Base-by-base conservation (phyloP, 1,140 invertebrate species). In the Zaprionus vittiger region DNA sequence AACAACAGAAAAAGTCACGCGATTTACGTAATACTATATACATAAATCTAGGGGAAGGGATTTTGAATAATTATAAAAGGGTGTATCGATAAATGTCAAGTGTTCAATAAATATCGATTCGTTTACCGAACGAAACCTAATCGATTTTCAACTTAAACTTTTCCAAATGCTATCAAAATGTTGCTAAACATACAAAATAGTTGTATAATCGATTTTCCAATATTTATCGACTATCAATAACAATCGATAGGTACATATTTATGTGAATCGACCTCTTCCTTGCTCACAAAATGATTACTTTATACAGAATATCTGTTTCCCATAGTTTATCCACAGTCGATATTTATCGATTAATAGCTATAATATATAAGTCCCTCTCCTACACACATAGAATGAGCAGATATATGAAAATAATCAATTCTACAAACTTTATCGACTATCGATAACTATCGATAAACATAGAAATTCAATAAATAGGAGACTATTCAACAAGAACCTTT, bases 1-100 rank as follows among this genome's bases (percentile, higher is more conserved):
- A 24, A 66, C 41, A 77, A 70, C 61, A 70, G 70, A 31, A 79
- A 79, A 65, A 74, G 26, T 86, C 77, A 80, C 83, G 84, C 84
- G 70, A 89, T 89, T 70, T 80, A 14, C 56, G 34, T 15, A 55
- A 73, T 60, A 54, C 34, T 22, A 20, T 12, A 44, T 22, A 20
- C 7, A 44, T n/a, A 57, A 49, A 56, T 24, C 14, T 14, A 34
- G 6, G 37, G 17, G 1, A 12, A 52, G 11, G 1, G 47, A 24
- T 24, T 12, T 24, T 5, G 11, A n/a, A 41, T 41, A n/a, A 15
- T 41, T 7, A 11, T 34, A 3, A 70, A n/a, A 9, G 65, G 65
- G 57, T 69, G 17, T 56, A 15, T 15, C 31, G 12, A 14, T 17
- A 15, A 38, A 3, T 38, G 14, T 2, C 4, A n/a, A 41, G 38